A percentile compares a stretch with the other conserved stretches of the same genome.
Conservation (phyloP, 1,140 invertebrate species). For the Portunus trituberculatus region DNA sequence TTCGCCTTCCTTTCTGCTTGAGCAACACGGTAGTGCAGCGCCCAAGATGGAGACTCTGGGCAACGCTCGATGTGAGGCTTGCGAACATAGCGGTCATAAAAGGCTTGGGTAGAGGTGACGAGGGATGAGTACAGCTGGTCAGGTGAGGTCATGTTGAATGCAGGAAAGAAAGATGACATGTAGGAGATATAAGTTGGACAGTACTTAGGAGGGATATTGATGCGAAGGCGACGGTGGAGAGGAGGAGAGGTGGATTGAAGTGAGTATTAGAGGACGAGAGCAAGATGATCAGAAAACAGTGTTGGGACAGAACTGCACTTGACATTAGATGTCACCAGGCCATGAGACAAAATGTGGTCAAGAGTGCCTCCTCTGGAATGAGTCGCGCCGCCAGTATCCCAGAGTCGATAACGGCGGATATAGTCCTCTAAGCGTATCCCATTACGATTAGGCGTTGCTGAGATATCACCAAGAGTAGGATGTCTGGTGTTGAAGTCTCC, state of each 20-base stretch:
- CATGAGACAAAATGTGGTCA: slow-evolving; percentile 31
- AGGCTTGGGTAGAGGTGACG: background rate
- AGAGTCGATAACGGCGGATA: background rate
- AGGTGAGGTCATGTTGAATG: background rate
- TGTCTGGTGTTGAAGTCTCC: slow-evolving; percentile 43
- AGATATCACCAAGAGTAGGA: slow-evolving; percentile 28
- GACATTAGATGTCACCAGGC: slow-evolving; percentile 18
- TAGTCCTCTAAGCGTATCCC: background rate
- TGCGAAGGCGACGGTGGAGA: background rate
- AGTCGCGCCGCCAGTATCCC: slow-evolving; percentile 24
- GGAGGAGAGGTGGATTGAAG: too few relatives aligned
- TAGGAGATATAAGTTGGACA: too few relatives aligned
- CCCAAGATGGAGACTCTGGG: background rate
- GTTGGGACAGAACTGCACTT: background rate
- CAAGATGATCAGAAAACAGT: too few relatives aligned
- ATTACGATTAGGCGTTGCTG: slow-evolving; percentile 7
- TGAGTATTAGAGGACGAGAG: too few relatives aligned
- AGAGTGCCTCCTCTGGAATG: slow-evolving; percentile 38
- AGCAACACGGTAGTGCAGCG: background rate
- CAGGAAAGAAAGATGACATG: background rate
- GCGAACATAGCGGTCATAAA: background rate
- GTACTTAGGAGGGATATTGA: too few relatives aligned
- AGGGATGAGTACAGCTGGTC: background rate
- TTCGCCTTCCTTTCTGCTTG: background rate
- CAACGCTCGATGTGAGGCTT: background rate